Percentiles rank a stretch among this genome's conserved stretches.
phyloP scores from a whole-genome alignment of 2,797 vertebrate species.

The Pangasius sanitwongsei region DNA sequence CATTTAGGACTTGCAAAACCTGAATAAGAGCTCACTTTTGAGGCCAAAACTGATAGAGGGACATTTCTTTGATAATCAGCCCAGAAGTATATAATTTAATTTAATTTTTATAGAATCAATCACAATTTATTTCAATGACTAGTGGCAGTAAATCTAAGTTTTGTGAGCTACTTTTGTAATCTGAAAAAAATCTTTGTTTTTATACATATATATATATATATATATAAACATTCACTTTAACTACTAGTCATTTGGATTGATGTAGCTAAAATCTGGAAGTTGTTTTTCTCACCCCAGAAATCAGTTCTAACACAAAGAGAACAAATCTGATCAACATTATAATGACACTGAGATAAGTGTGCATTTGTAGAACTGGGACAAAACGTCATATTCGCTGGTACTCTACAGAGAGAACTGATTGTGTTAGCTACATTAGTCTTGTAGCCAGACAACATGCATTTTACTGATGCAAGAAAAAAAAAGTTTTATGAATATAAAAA shows the following conservation, averaged over 20 bases:
- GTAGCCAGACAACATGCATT: neutral
- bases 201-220: too few relatives aligned
- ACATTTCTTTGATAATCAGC: neutral
- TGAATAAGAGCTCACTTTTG: too few relatives aligned
- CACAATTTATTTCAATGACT: neutral
- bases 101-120: neutral
- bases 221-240: neutral
- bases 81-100: neutral
- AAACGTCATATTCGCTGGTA: neutral
- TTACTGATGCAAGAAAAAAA: neutral
- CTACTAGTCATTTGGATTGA: neutral
- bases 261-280: neutral
- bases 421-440: neutral
- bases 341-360: neutral
- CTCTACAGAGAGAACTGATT: neutral
- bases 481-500: neutral
- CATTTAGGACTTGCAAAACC: neutral
- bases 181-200: too few relatives aligned
- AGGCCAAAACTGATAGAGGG: neutral
- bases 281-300: neutral
- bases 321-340: neutral
- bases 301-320: neutral
- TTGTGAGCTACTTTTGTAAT: neutral
- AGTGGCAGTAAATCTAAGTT: neutral
- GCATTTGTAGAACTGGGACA: neutral